A percentile compares a stretch with the other conserved stretches of the same genome.
phyloP scores from a whole-genome alignment of 2,113 vertebrate genomes.

The Dipodomys ordii region DNA sequence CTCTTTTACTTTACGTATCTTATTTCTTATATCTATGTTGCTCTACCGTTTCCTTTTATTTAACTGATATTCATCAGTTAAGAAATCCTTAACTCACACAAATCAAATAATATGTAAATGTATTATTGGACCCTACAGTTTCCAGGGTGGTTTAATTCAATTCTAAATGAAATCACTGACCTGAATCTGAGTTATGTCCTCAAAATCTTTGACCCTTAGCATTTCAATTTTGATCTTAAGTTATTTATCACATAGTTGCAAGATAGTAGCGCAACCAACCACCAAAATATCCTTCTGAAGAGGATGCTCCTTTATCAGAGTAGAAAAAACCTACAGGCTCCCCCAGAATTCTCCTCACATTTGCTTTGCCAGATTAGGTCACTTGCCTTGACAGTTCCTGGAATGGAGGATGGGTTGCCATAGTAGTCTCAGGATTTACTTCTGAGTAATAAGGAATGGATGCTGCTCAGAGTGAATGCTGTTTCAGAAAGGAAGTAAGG shows the following conservation, averaged over 20 bases:
- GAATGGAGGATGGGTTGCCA: neutral
- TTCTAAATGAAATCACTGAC: neutral
- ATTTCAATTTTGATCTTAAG: neutral
- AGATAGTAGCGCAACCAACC: neutral
- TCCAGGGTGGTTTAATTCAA: neutral
- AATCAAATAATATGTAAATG: neutral
- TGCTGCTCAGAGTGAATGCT: neutral
- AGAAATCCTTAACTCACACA: neutral
- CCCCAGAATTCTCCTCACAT: neutral
- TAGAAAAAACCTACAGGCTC: neutral
- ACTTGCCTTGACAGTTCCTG: neutral
- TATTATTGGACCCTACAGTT: neutral
- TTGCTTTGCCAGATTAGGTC: neutral
- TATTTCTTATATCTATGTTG: neutral
- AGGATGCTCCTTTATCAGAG: neutral
- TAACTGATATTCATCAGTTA: neutral
- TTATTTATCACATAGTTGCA: slow-evolving; percentile 6
- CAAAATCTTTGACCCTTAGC: neutral
- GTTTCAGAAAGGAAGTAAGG: neutral
- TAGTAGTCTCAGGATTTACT: neutral
- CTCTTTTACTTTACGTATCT: neutral
- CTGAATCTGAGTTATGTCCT: neutral
- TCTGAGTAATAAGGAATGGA: neutral
- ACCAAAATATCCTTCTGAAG: neutral
- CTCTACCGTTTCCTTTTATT: neutral